Evolutionary conservation across 2,113 vertebrate species (phyloP).

Genomic region (Mellivora capensis): DNA sequence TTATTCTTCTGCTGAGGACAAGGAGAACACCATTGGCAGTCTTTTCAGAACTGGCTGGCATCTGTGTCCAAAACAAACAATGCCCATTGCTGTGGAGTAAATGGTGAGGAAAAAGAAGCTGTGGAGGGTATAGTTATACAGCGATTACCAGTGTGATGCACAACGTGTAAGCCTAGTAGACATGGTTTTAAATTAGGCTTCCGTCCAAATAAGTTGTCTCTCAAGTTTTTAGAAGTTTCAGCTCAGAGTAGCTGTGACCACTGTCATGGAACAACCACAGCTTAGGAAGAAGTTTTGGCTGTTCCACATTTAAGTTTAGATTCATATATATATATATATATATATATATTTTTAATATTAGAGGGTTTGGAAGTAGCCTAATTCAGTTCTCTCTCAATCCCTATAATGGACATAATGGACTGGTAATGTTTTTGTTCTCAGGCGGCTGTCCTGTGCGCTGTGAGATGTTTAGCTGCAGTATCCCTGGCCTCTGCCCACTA

Average conservation of each 20-base stretch:
- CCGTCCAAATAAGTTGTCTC: neutral
- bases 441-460: neutral
- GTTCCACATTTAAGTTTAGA: neutral
- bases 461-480: neutral
- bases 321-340: too few species aligned
- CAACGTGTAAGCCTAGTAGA: neutral
- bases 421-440: neutral
- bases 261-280: rapidly evolving
- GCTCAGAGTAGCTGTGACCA: neutral
- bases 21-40: neutral
- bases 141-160: neutral
- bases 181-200: neutral
- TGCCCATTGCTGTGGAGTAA: neutral
- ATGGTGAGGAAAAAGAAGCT: neutral
- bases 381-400: neutral
- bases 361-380: neutral
- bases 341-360: too few species aligned
- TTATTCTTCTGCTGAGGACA: neutral
- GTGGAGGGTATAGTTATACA: neutral
- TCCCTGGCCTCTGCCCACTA: too few species aligned
- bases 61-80: neutral
- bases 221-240: neutral
- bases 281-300: neutral
- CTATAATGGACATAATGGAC: neutral
- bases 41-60: neutral